A percentile compares a stretch with the other conserved stretches of the same genome.
Evolutionary conservation across 2,797 vertebrate species (phyloP).

Genomic region (Toxotes lorentzi): DNA sequence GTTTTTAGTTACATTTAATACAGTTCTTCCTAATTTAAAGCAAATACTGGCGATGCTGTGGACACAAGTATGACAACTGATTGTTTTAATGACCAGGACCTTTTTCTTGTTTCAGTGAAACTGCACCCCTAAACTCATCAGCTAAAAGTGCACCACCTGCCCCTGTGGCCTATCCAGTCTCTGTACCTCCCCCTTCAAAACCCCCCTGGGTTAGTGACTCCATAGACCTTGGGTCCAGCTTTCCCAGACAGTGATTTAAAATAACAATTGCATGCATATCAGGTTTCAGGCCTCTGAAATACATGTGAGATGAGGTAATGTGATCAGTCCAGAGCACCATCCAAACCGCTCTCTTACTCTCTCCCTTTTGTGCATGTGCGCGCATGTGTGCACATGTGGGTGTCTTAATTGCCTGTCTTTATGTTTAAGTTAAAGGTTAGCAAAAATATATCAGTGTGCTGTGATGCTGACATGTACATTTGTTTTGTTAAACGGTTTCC

Average conservation of each 20-base stretch:
- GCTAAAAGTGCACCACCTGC: slow-evolving; percentile 66
- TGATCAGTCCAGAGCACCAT: slow-evolving; percentile 78
- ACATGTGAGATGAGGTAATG: slow-evolving; percentile 87
- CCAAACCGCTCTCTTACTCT: slow-evolving; percentile 63
- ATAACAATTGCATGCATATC: slow-evolving; percentile 88
- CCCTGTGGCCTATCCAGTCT: slow-evolving; percentile 59
- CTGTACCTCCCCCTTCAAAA: slow-evolving; percentile 23
- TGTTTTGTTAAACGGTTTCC: slow-evolving; percentile 1
- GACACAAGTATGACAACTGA: not conserved
- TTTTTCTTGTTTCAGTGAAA: slow-evolving; percentile 46
- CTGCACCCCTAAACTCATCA: slow-evolving; percentile 44
- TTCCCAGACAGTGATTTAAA: slow-evolving; percentile 87
- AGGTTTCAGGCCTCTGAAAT: slow-evolving; percentile 85
- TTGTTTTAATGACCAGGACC: slow-evolving; percentile 12
- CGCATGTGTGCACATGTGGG: slow-evolving; percentile 31
- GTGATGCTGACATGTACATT: not conserved
- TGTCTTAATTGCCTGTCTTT: slow-evolving; percentile 36
- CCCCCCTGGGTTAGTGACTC: slow-evolving; percentile 73
- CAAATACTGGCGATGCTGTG: not conserved
- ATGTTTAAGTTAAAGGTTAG: slow-evolving; percentile 35
- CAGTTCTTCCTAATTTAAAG: not conserved
- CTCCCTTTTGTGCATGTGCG: slow-evolving; percentile 53
- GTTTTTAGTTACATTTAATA: not conserved
- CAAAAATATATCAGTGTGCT: not conserved
- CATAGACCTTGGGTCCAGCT: slow-evolving; percentile 76